A percentile compares a stretch with the other conserved stretches of the same genome.
phyloP scores from a whole-genome alignment of 92 coral and sea anemone species.

The Meandrina meandrites region DNA sequence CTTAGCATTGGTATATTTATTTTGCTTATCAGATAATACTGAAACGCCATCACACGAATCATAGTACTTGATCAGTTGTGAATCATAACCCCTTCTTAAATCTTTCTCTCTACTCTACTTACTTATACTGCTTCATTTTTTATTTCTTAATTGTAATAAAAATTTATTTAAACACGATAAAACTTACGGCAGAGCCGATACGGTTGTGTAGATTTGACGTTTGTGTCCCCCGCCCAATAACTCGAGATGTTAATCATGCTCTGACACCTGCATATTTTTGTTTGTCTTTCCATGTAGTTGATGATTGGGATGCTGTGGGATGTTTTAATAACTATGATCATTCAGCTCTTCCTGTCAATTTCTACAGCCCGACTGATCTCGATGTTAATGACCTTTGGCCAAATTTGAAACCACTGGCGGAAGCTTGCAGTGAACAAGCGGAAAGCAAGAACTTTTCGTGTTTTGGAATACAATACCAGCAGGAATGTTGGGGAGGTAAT shows the following conservation, averaged over 20 bases:
- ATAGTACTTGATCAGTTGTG: too few relatives aligned
- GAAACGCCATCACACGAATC: too few relatives aligned
- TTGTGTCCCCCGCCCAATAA: background rate
- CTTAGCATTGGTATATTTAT: too few relatives aligned
- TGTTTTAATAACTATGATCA: constrained; percentile 28
- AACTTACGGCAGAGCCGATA: too few relatives aligned
- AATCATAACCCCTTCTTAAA: too few relatives aligned
- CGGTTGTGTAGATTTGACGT: background rate
- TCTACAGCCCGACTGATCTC: constrained; percentile 21
- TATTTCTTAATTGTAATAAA: too few relatives aligned
- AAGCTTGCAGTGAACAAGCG: constrained; percentile 32
- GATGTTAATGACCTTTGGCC: constrained; percentile 37
- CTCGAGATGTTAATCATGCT: background rate
- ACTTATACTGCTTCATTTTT: too few relatives aligned
- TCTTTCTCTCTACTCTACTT: too few relatives aligned
- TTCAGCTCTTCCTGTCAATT: constrained; percentile 25
- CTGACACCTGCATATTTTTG: background rate
- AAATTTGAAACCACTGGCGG: constrained; percentile 29
- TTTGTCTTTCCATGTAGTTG: background rate
- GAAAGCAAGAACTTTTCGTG: constrained; percentile 16
- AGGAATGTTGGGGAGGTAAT: constrained; percentile 44
- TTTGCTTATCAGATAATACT: too few relatives aligned
- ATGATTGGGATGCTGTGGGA: constrained; percentile 38
- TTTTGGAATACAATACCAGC: constrained; percentile 41
- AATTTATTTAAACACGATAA: too few relatives aligned